Base-by-base conservation (phyloP, 2,797 vertebrate species). In the Myotis myotis region DNA sequence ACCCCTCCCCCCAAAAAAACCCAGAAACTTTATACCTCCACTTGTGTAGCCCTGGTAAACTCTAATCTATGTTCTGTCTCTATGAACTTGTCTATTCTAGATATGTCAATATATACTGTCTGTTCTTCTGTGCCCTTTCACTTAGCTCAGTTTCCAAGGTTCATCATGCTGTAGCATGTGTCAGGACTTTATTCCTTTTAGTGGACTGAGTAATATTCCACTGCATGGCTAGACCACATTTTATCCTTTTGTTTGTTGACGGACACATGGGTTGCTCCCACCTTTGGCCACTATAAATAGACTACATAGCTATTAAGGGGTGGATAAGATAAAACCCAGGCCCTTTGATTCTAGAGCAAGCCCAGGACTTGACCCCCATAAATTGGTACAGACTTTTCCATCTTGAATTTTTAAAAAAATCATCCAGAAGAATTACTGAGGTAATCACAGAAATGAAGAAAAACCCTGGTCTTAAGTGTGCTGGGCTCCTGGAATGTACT, bases 371-470 rank as follows among this genome's bases (percentile, higher is more conserved):
- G 15, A 28, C 44, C 62, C 49, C 9, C 2, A 8, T 47, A 76
- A 41, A 41, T n/a, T 25, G 25, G 15, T n/a, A 36, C n/a, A 66
- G 28, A 49, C 7, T 70, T 53, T 81, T 23, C 33, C 10, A 23
- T 41, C 10, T 62, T 41, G 30, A 28, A 33, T n/a, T 41, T 22
- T 2, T 2, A 22, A 38, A 55, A 28, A 49, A 84, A 84, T 28
- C 11, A 15, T 68, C 66, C 33, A 57, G 88, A 41, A 79, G 53
- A 66, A 23, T 57, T 75, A 17, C 25, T 3, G 0, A 78, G 57
- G 23, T 53, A 60, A 87, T 44, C 15, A 55, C 41, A 70, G 62
- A 66, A 72, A 91, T 53, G 28, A 62, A 75, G 28, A 85, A 81
- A 86, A 84, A 2, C 25, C 19, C 30, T 4, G 9, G 85, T 28